Conservation (phyloP, 2,113 vertebrate species). For the Syrmaticus mikado region DNA sequence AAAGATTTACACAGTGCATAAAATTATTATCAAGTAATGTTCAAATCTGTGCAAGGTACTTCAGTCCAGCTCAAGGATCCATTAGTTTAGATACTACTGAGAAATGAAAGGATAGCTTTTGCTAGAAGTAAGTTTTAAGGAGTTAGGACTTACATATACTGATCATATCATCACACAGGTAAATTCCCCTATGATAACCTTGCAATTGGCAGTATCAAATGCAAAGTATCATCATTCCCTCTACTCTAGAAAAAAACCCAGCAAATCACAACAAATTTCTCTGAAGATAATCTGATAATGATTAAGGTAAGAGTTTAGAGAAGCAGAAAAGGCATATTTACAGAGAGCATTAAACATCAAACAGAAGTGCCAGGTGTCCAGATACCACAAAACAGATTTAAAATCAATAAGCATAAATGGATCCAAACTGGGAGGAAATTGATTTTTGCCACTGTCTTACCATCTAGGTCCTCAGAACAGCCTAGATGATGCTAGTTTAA, state of each 20-base stretch:
- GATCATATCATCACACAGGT: neutral
- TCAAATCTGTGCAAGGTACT: conserved; percentile 1
- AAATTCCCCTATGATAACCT: neutral
- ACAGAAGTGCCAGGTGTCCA: neutral
- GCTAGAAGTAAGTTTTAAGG: neutral
- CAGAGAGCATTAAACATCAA: neutral
- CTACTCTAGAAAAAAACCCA: neutral
- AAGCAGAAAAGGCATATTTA: neutral
- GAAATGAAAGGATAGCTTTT: neutral
- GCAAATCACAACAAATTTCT: neutral
- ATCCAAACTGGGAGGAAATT: neutral
- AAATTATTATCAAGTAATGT: conserved; percentile 13
- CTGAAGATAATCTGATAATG: neutral
- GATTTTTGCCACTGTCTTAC: neutral
- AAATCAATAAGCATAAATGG: neutral
- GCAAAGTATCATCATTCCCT: neutral
- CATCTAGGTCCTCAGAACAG: neutral
- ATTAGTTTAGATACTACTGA: neutral
- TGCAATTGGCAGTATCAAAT: neutral
- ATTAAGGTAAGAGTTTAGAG: neutral
- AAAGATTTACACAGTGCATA: conserved; percentile 26
- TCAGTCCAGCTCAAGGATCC: neutral
- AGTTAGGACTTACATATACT: neutral
- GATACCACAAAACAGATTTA: neutral
- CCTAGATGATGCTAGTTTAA: neutral